These are phyloP conservation scores for Acanthurus lineatus DNA, from an alignment of 2,797 vertebrate species.

Conservation along the genomic window DNA sequence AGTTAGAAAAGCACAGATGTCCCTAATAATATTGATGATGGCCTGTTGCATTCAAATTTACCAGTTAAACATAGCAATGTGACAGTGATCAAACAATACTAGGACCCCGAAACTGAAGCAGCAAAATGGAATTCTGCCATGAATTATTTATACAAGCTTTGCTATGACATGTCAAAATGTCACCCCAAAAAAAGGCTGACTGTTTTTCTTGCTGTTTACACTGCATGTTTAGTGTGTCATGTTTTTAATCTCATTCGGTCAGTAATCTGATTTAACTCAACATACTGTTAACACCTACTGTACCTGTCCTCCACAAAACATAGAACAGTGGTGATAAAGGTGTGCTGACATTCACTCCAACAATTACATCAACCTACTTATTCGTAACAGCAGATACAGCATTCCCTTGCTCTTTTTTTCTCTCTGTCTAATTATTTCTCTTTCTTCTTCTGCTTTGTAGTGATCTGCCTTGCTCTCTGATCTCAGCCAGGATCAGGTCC, in stretches of 20 bases:
- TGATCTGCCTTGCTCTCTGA: slow-evolving; percentile 68
- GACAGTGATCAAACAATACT: background rate
- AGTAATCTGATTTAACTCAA: background rate
- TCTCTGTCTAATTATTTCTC: slow-evolving; percentile 40
- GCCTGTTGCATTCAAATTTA: background rate
- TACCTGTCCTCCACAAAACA: background rate
- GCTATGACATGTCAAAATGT: background rate
- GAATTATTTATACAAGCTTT: background rate
- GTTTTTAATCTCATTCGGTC: background rate
- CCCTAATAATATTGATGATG: background rate
- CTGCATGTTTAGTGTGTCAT: background rate
- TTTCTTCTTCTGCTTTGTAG: slow-evolving; percentile 61
- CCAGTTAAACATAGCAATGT: background rate
- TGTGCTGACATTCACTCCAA: slow-evolving; percentile 4
- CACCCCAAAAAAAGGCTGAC: too few relatives aligned
- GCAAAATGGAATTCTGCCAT: background rate
- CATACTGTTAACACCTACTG: background rate
- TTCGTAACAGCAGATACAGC: background rate
- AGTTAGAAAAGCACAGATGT: background rate
- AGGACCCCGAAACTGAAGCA: background rate
- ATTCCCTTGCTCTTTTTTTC: slow-evolving; percentile 15
- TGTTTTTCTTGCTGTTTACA: background rate
- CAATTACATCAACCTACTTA: slow-evolving; percentile 19
- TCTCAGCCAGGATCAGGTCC: slow-evolving; percentile 75
- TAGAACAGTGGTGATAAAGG: slow-evolving; percentile 10